phyloP scores from a whole-genome alignment of 2,797 vertebrate genomes.

The Leptoclinus maculatus region DNA sequence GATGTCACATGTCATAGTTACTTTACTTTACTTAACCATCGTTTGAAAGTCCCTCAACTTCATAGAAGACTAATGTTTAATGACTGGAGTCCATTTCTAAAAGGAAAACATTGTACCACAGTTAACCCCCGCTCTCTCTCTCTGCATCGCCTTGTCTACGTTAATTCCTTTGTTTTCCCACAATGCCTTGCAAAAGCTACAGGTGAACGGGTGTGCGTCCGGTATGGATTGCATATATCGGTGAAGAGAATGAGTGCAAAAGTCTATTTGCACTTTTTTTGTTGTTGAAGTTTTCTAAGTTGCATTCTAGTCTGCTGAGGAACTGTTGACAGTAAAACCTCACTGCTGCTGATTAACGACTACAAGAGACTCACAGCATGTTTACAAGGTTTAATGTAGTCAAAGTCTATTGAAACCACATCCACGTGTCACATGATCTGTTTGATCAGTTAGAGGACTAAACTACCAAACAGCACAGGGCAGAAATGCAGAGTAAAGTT shows the following conservation, averaged over 20 bases:
- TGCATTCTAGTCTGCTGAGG: neutral
- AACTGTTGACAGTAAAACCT: neutral
- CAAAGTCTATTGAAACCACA: neutral
- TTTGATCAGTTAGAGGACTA: neutral
- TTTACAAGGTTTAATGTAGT: constrained; percentile 6
- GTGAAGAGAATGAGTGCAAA: neutral
- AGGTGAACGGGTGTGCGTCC: neutral
- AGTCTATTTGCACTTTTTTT: neutral
- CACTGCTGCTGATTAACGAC: neutral
- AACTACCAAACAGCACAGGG: neutral
- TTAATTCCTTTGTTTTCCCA: neutral
- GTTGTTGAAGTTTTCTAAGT: neutral
- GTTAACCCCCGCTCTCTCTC: too few species aligned
- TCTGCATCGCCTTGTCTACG: neutral
- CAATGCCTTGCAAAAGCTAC: neutral
- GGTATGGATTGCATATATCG: neutral
- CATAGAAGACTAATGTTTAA: neutral
- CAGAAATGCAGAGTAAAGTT: neutral
- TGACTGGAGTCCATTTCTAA: neutral
- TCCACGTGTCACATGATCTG: neutral
- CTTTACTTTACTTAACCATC: neutral
- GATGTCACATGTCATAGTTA: neutral
- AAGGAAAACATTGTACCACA: neutral
- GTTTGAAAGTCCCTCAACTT: neutral
- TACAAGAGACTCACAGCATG: neutral